phyloP scores from a whole-genome alignment of 2,113 vertebrate species.

The Prietella phreatophila region DNA sequence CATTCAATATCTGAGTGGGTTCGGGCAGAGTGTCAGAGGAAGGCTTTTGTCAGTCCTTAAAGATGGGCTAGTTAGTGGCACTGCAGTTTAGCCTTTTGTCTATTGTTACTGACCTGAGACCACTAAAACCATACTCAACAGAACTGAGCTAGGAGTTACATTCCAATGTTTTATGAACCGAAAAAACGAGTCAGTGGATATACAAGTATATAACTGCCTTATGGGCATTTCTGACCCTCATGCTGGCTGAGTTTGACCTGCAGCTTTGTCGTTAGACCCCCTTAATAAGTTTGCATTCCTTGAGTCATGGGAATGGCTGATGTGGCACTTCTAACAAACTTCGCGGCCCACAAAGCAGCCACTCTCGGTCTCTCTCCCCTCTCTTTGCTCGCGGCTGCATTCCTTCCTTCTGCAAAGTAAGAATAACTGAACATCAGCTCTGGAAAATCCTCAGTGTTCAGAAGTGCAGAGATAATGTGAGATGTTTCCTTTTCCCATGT shows the following conservation, averaged over 20 bases:
- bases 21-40: slow-evolving; percentile 15
- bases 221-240: slow-evolving; percentile 10
- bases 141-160: not conserved
- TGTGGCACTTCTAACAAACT: not conserved
- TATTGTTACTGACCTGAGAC: slow-evolving; percentile 19
- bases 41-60: slow-evolving; percentile 15
- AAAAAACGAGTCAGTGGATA: slow-evolving; percentile 11
- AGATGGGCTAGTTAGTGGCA: not conserved
- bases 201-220: slow-evolving; percentile 11
- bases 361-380: not conserved
- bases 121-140: not conserved
- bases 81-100: slow-evolving; percentile 17
- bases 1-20: slow-evolving; percentile 46
- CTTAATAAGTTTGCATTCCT: slow-evolving; percentile 38
- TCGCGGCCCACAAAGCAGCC: slow-evolving; percentile 11
- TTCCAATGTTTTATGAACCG: slow-evolving; percentile 27
- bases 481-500: slow-evolving; percentile 10
- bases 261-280: not conserved
- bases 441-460: slow-evolving; percentile 23
- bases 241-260: slow-evolving; percentile 14
- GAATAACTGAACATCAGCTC: not conserved
- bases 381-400: slow-evolving; percentile 20
- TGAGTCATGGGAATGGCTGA: slow-evolving; percentile 21
- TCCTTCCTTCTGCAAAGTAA: slow-evolving; percentile 22
- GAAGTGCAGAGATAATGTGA: not conserved